Evolutionary conservation across 2,888 invertebrate species (phyloP).

Genomic region (Argyra leucocephala): DNA sequence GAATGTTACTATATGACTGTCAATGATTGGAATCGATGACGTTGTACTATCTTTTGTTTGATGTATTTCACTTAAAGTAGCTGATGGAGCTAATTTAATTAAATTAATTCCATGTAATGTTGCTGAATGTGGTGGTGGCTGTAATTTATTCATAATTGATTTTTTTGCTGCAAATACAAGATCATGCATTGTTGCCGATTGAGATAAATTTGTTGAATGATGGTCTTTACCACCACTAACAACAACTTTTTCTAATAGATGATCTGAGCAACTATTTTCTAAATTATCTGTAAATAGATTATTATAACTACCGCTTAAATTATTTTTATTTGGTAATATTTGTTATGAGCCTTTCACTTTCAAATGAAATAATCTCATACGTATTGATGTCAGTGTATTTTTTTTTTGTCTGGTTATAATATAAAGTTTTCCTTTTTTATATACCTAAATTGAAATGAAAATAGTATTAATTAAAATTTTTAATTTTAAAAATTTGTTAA

Average conservation of each 20-base stretch:
- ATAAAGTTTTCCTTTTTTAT: no score
- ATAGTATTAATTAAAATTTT: no score
- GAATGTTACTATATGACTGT: conserved; percentile 31
- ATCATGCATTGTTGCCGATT: conserved; percentile 5
- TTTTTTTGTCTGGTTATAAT: no score
- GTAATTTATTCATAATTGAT: not conserved
- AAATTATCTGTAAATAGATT: conserved; percentile 41
- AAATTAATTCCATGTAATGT: conserved; percentile 9
- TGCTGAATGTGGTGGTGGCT: not conserved
- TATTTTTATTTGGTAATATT: conserved; percentile 36
- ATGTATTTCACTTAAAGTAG: not conserved
- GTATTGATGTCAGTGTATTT: no score
- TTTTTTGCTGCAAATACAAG: not conserved
- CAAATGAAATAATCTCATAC: no score
- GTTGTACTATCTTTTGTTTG: not conserved
- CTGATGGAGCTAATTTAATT: conserved; percentile 6
- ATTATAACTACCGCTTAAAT: conserved; percentile 42
- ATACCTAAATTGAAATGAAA: no score
- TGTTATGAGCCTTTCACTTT: no score
- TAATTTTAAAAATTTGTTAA: no score
- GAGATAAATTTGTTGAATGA: not conserved
- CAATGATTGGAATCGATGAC: conserved; percentile 17
- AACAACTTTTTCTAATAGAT: conserved; percentile 12
- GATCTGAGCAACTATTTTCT: conserved; percentile 26
- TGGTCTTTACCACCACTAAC: not conserved